A percentile compares a stretch with the other conserved stretches of the same genome.
Conservation (phyloP, 2,888 invertebrate genomes). For the Sylvicola cinctus region DNA sequence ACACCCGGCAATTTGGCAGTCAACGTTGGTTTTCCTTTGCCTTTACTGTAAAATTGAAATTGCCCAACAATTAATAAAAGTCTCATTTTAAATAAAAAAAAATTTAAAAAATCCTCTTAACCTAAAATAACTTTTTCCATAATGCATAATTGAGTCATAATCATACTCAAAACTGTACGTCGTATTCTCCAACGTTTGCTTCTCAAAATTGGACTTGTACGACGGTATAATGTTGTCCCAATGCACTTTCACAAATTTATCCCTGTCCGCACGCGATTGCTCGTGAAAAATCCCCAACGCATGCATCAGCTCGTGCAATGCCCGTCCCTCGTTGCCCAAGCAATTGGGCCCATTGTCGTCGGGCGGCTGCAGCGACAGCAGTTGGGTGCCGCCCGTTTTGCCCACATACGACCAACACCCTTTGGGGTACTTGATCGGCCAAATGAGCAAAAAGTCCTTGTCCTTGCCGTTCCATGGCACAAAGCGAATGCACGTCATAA, state of each 20-base stretch:
- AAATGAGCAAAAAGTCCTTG: constrained; percentile 40
- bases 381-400: constrained; percentile 48
- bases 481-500: constrained; percentile 42
- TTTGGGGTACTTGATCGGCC: constrained; percentile 41
- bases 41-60: constrained; percentile 30
- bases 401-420: constrained; percentile 65
- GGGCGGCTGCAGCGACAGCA: constrained; percentile 44
- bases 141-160: constrained; percentile 63
- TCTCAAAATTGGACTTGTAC: constrained; percentile 40
- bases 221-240: constrained; percentile 37
- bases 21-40: constrained; percentile 37
- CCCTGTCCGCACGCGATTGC: constrained; percentile 54
- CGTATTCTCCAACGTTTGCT: constrained; percentile 39
- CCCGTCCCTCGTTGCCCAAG: constrained; percentile 42
- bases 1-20: constrained; percentile 33
- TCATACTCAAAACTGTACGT: constrained; percentile 51
- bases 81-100: no score
- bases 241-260: constrained; percentile 44
- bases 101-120: no score
- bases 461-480: constrained; percentile 40
- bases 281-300: constrained; percentile 67
- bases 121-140: constrained; percentile 39
- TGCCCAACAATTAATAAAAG: no score
- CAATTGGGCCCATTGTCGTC: constrained; percentile 39
- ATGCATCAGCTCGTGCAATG: constrained; percentile 66